Evolutionary conservation across 2,888 invertebrate species (phyloP).

Genomic region (Herminia tarsipennalis): DNA sequence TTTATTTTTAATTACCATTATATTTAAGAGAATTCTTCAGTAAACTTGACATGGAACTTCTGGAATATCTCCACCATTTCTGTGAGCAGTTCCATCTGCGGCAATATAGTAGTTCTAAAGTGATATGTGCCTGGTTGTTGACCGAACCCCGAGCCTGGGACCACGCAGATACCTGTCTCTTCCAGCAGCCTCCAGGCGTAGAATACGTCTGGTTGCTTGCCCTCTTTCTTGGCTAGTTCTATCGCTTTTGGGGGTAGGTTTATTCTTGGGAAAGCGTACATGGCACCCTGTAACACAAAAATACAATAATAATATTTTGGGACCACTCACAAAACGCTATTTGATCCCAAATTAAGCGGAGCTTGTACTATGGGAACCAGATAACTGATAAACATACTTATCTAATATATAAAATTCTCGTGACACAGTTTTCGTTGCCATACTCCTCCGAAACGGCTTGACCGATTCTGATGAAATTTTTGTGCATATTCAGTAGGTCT

Average conservation of each 20-base stretch:
- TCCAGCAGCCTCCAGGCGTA: conserved; percentile 96
- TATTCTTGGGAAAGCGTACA: conserved; percentile 97
- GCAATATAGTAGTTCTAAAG: conserved; percentile 14
- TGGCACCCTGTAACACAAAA: conserved; percentile 88
- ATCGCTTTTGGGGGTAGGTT: conserved; percentile 93
- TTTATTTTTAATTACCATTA: too few species aligned
- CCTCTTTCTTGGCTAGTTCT: conserved; percentile 90
- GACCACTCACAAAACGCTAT: too few species aligned
- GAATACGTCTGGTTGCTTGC: conserved; percentile 92
- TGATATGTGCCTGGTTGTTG: conserved; percentile 12
- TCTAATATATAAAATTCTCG: too few species aligned
- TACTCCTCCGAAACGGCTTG: too few species aligned
- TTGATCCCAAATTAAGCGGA: too few species aligned
- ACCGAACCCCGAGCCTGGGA: conserved; percentile 9
- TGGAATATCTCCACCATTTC: conserved; percentile 4
- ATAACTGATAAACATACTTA: too few species aligned
- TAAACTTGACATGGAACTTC: conserved; percentile 8
- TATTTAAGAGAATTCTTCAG: conserved; percentile 4
- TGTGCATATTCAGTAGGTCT: too few species aligned
- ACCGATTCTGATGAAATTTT: too few species aligned
- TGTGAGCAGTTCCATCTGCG: neutral
- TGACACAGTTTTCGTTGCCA: too few species aligned
- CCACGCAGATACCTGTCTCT: conserved; percentile 81
- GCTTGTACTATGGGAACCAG: too few species aligned
- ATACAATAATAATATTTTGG: too few species aligned